phyloP scores from a whole-genome alignment of 2,888 invertebrate species.

The Oscheius onirici region DNA sequence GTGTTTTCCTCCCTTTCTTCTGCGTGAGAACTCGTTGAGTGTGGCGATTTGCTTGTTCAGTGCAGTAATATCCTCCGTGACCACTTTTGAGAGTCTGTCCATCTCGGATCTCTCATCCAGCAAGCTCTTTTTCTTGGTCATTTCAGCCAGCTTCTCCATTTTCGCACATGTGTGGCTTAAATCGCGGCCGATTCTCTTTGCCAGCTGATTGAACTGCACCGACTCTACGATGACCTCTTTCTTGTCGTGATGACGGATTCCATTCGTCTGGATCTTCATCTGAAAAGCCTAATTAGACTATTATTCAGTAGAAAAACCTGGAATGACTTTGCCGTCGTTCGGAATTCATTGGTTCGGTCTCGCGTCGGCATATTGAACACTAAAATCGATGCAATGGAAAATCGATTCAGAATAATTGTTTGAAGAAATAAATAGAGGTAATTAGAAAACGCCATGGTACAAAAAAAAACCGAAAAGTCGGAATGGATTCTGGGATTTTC shows the following conservation, averaged over 20 bases:
- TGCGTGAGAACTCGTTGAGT: constrained; percentile 73
- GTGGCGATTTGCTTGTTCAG: constrained; percentile 96
- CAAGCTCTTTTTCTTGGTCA: constrained; percentile 94
- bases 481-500: too few species aligned
- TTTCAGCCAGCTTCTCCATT: constrained; percentile 88
- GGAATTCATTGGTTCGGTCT: constrained; percentile 70
- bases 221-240: constrained; percentile 60
- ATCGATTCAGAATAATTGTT: too few species aligned
- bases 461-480: too few species aligned
- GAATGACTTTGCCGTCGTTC: constrained; percentile 66
- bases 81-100: constrained; percentile 94
- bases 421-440: too few species aligned
- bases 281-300: constrained; percentile 47
- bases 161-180: constrained; percentile 95
- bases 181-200: constrained; percentile 86
- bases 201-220: constrained; percentile 69
- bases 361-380: constrained; percentile 67
- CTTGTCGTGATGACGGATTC: constrained; percentile 42
- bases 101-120: constrained; percentile 98
- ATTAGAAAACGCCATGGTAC: too few species aligned
- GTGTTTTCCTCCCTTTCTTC: constrained; percentile 37
- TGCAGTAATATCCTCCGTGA: constrained; percentile 92
- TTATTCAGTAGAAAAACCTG: constrained; percentile 53
- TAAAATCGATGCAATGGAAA: too few species aligned
- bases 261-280: constrained; percentile 62